These are phyloP conservation scores for Cotesia congregata DNA, from an alignment of 2,888 invertebrate species.

Conservation along the genomic window DNA sequence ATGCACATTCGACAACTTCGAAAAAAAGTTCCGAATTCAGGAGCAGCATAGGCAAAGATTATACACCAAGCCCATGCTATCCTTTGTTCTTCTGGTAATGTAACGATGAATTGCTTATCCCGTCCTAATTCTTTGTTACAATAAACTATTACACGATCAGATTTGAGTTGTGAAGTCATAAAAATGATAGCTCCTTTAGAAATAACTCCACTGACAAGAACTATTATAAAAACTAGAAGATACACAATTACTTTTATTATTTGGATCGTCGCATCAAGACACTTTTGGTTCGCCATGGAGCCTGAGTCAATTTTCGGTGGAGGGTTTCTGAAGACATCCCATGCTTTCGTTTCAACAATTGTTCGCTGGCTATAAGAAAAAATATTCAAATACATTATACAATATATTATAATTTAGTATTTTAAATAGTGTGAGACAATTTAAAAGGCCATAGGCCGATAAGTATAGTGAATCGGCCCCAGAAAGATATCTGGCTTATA, in stretches of 20 bases:
- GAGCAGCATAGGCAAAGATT: constrained; percentile 87
- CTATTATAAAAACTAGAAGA: constrained; percentile 86
- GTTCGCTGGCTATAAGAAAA: constrained; percentile 79
- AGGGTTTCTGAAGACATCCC: constrained; percentile 96
- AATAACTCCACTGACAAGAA: constrained; percentile 87
- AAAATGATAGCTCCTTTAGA: constrained; percentile 91
- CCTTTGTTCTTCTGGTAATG: constrained; percentile 86
- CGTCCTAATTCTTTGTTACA: constrained; percentile 91
- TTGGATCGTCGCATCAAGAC: constrained; percentile 87
- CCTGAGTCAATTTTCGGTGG: constrained; percentile 91
- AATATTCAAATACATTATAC: constrained; percentile 34
- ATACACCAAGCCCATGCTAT: constrained; percentile 95
- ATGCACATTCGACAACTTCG: constrained; percentile 89
- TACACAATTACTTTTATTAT: constrained; percentile 89
- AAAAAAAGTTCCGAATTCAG: constrained; percentile 89
- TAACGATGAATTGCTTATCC: constrained; percentile 87
- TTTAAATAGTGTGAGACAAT: too few relatives aligned
- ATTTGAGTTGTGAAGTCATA: constrained; percentile 91
- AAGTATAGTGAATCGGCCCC: too few relatives aligned
- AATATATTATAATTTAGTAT: neutral
- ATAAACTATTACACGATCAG: constrained; percentile 82
- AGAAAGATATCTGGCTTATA: too few relatives aligned
- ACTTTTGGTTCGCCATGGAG: constrained; percentile 89
- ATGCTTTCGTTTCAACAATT: constrained; percentile 91
- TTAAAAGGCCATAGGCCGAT: too few relatives aligned